These are phyloP conservation scores for Heliconius melpomene DNA, from an alignment of 1,140 invertebrate genomes.

Conservation along the genomic window DNA sequence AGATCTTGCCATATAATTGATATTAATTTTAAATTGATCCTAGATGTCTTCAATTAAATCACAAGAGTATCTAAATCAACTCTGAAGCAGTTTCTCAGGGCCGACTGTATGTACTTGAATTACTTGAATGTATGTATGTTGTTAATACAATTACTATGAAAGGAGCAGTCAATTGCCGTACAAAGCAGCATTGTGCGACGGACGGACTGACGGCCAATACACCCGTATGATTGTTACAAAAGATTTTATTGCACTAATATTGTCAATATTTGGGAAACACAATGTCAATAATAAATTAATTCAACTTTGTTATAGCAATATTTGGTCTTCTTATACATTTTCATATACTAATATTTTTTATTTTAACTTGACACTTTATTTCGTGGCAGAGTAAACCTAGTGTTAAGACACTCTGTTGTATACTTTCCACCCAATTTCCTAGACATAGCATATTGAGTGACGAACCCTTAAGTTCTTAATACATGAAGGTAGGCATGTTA, in stretches of 20 bases:
- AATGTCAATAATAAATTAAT: not conserved
- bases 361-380: too few species aligned
- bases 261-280: slow-evolving; percentile 25
- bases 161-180: slow-evolving; percentile 46
- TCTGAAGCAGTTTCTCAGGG: slow-evolving; percentile 20
- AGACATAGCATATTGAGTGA: too few species aligned
- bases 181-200: slow-evolving; percentile 37
- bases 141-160: slow-evolving; percentile 31
- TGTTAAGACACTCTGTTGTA: too few species aligned
- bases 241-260: slow-evolving; percentile 28
- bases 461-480: too few species aligned
- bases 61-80: slow-evolving; percentile 10
- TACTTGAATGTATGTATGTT: slow-evolving; percentile 25
- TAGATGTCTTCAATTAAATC: slow-evolving; percentile 13
- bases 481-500: too few species aligned
- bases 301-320: too few species aligned
- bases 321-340: too few species aligned
- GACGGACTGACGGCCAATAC: slow-evolving; percentile 47
- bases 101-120: not conserved
- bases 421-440: too few species aligned
- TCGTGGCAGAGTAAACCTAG: too few species aligned
- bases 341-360: too few species aligned
- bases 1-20: too few species aligned
- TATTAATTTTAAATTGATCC: slow-evolving; percentile 3
- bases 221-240: slow-evolving; percentile 49